Conservation (phyloP, 2,113 vertebrate species). For the Tyto alba region DNA sequence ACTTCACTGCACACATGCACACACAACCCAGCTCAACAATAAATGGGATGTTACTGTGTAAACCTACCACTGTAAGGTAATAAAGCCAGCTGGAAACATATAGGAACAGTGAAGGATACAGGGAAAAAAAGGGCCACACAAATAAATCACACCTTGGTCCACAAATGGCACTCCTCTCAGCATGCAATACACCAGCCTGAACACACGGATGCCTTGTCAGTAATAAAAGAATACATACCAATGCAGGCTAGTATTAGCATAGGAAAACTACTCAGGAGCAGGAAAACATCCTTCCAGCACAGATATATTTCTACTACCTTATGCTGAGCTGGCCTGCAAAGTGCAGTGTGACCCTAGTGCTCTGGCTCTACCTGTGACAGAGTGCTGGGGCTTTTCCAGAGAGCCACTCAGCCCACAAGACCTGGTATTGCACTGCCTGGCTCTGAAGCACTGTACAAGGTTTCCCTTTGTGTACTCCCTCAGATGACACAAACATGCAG, state of each 20-base stretch:
- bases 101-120: background rate
- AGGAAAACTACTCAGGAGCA: background rate
- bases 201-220: fast-evolving
- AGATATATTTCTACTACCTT: background rate
- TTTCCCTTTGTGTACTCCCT: background rate
- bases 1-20: background rate
- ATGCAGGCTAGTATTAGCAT: background rate
- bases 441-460: background rate
- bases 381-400: background rate
- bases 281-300: background rate
- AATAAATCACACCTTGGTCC: background rate
- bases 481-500: background rate
- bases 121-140: background rate
- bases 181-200: background rate
- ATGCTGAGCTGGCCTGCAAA: background rate
- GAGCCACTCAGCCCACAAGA: background rate
- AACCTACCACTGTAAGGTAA: background rate
- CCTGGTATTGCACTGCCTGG: background rate
- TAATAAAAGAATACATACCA: background rate
- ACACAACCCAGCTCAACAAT: background rate
- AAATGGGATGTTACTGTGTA: background rate
- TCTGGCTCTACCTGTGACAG: background rate
- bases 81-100: background rate
- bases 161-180: background rate
- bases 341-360: fast-evolving